These are phyloP conservation scores for Diprion similis DNA, from an alignment of 1,140 invertebrate species.

Conservation along the genomic window DNA sequence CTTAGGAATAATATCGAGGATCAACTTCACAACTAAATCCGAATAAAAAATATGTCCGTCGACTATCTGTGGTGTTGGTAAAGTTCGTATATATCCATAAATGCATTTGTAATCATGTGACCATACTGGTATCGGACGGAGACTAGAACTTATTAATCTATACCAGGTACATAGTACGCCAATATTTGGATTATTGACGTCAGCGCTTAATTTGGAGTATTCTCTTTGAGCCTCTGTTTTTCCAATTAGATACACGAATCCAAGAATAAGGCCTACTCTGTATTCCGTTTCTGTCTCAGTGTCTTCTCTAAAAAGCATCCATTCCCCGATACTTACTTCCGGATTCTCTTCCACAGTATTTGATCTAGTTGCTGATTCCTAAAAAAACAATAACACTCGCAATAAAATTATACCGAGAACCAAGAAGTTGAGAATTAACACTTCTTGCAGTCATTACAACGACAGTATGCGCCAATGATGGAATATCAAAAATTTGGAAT, in stretches of 20 bases:
- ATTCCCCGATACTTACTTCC: constrained; percentile 20
- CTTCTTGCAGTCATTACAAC: neutral
- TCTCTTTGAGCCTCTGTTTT: constrained; percentile 15
- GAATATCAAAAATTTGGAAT: too few species aligned
- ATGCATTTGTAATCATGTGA: constrained; percentile 7
- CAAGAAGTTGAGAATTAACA: neutral
- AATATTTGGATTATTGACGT: constrained; percentile 12
- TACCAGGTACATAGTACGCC: constrained; percentile 17
- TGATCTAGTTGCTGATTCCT: neutral
- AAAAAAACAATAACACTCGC: neutral
- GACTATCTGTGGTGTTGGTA: neutral
- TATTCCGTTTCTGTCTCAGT: neutral
- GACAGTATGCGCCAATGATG: neutral
- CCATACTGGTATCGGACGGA: neutral
- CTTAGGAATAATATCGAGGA: neutral
- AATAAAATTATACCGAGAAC: neutral
- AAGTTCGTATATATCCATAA: neutral
- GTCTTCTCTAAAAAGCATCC: constrained; percentile 17
- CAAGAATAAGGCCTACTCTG: neutral
- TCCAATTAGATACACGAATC: constrained; percentile 12
- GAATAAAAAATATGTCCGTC: neutral
- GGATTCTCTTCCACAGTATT: constrained; percentile 12
- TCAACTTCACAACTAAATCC: neutral
- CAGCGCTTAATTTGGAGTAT: constrained; percentile 12
- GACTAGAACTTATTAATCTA: constrained; percentile 1